A percentile compares a stretch with the other conserved stretches of the same genome.
Conservation (phyloP, 2,113 vertebrate genomes). For the Chrysemys picta region DNA sequence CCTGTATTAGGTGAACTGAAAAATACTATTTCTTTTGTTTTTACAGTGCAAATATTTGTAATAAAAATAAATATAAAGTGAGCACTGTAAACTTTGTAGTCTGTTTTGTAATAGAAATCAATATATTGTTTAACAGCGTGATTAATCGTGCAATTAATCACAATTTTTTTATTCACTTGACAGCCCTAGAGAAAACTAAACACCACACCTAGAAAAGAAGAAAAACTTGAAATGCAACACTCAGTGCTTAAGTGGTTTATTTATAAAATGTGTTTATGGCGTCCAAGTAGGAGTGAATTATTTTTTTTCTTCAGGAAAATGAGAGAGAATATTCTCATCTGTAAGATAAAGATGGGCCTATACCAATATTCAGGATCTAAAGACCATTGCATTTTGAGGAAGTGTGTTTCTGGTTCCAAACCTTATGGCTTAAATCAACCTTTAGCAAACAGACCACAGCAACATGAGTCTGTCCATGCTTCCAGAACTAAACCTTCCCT, state of each 20-base stretch:
- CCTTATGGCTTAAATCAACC: neutral
- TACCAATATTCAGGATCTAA: neutral
- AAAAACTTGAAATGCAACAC: neutral
- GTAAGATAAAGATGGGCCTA: neutral
- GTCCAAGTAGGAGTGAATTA: neutral
- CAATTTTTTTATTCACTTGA: no score
- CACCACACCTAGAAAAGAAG: neutral
- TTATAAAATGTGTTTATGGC: neutral
- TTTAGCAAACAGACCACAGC: neutral
- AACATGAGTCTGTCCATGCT: neutral
- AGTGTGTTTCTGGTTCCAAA: neutral
- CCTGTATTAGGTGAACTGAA: no score
- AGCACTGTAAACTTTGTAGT: no score
- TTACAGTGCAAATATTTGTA: no score
- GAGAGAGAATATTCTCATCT: neutral
- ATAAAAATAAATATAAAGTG: no score
- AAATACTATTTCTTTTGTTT: no score
- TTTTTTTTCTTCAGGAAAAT: neutral
- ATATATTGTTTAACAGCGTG: no score
- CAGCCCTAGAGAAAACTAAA: no score
- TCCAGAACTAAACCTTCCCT: neutral
- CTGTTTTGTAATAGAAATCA: no score
- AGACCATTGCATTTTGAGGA: neutral
- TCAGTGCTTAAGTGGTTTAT: accelerated
- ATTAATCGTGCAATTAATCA: no score